Percentiles rank a stretch among this genome's conserved stretches.
Evolutionary conservation across 1,140 invertebrate genomes (phyloP).

Genomic region (Muscidifurax raptorellus): DNA sequence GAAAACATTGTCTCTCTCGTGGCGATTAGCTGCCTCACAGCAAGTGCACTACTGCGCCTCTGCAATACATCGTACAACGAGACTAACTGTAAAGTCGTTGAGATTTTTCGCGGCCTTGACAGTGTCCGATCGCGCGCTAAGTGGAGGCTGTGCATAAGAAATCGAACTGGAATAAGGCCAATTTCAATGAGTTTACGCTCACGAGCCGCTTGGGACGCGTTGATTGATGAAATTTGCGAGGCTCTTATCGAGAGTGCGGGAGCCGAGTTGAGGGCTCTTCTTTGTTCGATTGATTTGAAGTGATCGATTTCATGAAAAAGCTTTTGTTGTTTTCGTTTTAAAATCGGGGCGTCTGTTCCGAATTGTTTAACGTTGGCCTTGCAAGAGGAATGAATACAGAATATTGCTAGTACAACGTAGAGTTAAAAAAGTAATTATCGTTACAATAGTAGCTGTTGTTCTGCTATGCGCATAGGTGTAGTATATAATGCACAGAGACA

Average conservation of each 20-base stretch:
- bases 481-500: background rate
- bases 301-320: slow-evolving; percentile 17
- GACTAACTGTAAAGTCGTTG: too few species aligned
- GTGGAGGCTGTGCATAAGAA: background rate
- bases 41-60: background rate
- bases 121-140: background rate
- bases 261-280: background rate
- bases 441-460: background rate
- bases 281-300: slow-evolving; percentile 25
- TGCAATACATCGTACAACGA: too few species aligned
- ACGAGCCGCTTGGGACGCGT: background rate
- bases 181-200: background rate
- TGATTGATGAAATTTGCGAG: slow-evolving; percentile 18
- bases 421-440: background rate
- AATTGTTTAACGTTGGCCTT: background rate
- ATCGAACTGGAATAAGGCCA: background rate
- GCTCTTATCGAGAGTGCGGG: background rate
- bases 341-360: too few species aligned
- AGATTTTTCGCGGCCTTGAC: background rate
- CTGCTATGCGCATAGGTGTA: background rate
- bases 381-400: background rate
- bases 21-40: background rate
- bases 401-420: too few species aligned
- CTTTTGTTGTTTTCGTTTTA: background rate
- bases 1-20: background rate